Evolutionary conservation across 2,888 invertebrate species (phyloP), one percentile per base, ranked within the genome.

Genomic region (Idaea dimidiata): DNA sequence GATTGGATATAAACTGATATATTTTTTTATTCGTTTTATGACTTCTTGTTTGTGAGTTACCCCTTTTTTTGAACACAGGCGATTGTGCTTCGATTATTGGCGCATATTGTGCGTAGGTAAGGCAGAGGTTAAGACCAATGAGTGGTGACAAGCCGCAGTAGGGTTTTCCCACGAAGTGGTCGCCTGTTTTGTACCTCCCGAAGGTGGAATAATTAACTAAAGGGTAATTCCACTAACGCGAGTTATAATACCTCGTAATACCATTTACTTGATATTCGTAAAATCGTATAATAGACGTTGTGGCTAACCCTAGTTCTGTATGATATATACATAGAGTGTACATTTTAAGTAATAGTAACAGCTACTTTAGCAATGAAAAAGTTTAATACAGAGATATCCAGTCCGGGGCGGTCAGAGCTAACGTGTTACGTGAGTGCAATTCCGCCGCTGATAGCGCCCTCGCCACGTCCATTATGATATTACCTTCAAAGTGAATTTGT

Each of bases 391-490:
- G 81, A 79, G 72, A 74, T 76, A 78, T 75, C 77, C 68, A 80
- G 78, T 77, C 43, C 43, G 14, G 43, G 72, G 82, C 80, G 85
- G 85, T 85, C 83, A 83, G 77, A 77, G 76, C 74, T 78, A 77
- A 77, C 78, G 79, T 77, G 73, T 68, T 75, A 75, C 77, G 76
- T 80, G 82, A 80, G 84, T 85, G 82, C 82, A 81, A 80, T 84
- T 80, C 84, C 78, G 72, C 79, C 72, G 78, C 81, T 84, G 82
- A 80, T 82, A 81, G 83, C 84, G 82, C 83, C 80, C 80, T 81
- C 84, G 82, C 83, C 80, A 80, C 82, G 75, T 88, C 90, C 92
- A 92, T 92, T 91, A 92, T 89, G 89, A 88, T 87, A 93, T 92
- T 92, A 87, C 87, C 81, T 81, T 84, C 82, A 79, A 84, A 87